Conservation (phyloP, 2,888 invertebrate species). For the Scelioninae gen. 2 region DNA sequence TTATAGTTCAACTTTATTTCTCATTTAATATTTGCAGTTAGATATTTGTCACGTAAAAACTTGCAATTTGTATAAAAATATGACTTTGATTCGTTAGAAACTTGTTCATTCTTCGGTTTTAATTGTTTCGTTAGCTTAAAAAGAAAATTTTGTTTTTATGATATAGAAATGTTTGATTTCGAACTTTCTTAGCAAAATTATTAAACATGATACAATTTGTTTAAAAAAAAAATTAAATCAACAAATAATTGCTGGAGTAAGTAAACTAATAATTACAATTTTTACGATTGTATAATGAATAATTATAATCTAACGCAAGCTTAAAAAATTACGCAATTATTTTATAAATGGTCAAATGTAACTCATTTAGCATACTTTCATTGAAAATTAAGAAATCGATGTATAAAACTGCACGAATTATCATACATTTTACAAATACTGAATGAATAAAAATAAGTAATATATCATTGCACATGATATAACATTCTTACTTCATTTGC, state of each 20-base stretch:
- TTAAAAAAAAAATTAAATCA: no score
- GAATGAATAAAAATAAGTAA: no score
- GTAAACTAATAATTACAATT: no score
- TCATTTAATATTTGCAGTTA: constrained; percentile 14
- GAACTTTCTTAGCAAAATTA: neutral
- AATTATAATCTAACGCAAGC: no score
- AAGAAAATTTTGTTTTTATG: neutral
- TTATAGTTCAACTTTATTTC: neutral
- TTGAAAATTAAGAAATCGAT: no score
- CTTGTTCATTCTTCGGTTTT: constrained; percentile 6
- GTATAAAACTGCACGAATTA: no score
- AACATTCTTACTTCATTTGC: neutral
- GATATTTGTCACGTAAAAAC: constrained; percentile 12
- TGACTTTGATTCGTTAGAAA: constrained; percentile 16
- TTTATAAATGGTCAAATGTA: no score
- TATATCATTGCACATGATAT: neutral
- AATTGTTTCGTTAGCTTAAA: neutral
- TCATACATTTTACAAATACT: no score
- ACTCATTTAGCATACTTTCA: no score
- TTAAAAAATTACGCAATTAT: no score
- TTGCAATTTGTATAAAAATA: constrained; percentile 22
- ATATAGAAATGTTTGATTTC: neutral
- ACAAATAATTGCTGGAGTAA: no score
- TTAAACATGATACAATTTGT: neutral
- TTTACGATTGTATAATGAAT: no score